phyloP scores from a whole-genome alignment of 1,140 invertebrate genomes.

The Rhopalosiphum padi region DNA sequence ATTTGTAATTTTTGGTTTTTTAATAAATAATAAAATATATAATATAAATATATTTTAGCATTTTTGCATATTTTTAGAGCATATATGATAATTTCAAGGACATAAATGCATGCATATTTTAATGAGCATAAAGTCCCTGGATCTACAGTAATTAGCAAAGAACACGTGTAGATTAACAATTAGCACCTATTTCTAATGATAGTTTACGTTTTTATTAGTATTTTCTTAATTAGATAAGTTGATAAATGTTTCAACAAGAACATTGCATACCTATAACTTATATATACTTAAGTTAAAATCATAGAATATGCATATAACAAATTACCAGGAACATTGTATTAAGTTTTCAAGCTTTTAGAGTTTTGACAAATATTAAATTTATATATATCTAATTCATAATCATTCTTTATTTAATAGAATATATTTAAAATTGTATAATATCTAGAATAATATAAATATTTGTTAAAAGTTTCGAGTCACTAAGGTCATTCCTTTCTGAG shows the following conservation, averaged over 20 bases:
- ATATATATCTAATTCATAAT: neutral
- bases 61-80: no score
- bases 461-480: neutral
- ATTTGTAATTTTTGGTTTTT: no score
- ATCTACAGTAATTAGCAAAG: neutral
- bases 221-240: neutral
- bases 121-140: no score
- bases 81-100: no score
- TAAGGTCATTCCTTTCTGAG: neutral
- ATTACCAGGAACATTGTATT: neutral
- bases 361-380: neutral
- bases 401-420: neutral
- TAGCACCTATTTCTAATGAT: neutral
- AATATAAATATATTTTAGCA: no score
- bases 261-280: neutral
- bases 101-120: no score
- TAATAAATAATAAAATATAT: no score
- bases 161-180: neutral
- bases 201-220: neutral
- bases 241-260: neutral
- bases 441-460: neutral
- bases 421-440: neutral
- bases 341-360: neutral
- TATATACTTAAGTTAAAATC: neutral
- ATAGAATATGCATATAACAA: neutral